Base-by-base conservation (phyloP, 1,140 invertebrate genomes). In the Acromyrmex heyeri region DNA sequence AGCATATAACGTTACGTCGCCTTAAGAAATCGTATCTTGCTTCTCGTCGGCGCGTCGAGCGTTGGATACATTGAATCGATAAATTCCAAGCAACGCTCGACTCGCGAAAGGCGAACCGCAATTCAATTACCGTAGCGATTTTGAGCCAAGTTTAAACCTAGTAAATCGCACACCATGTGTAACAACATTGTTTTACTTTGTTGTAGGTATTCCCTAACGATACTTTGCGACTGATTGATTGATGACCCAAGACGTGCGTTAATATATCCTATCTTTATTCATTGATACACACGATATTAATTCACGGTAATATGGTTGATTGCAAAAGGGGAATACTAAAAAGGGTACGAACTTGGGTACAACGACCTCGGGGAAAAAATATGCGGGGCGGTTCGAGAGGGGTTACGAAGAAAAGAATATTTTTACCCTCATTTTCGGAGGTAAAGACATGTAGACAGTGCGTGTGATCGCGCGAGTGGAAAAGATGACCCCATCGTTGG, bases 361-460 rank as follows among this genome's bases (percentile, higher is more conserved):
- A 18, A 75, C 12, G 79, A 62, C 55, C 69, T 38, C 24, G 38
- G 18, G 62, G 62, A n/a, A 73, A 61, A 62, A n/a, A 62, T 38
- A 34, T 18, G 69, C 4, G 65, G n/a, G 0, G 1, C 2, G 3
- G 14, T 3, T 38, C 10, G 65, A 4, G 38, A 12, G 14, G 38
- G 34, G 5, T 4, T n/a, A 34, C 18, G 79, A 38, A 30, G 67
- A 48, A 21, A 67, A 61, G 55, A 27, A 75, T 73, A 82, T 75
- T 83, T 81, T 75, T 75, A 83, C 55, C 62, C 14, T n/a, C 55
- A 61, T 83, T 83, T 34, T 73, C 55, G 57, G 21, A 44, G 34
- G 61, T 5, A 67, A 48, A 30, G 21, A 55, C 30, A 12, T 18
- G 59, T 67, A 69, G 59, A 30, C 50, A 61, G 53, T 34, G 81